Base-by-base conservation (phyloP, 2,113 vertebrate genomes). In the Chunga burmeisteri region DNA sequence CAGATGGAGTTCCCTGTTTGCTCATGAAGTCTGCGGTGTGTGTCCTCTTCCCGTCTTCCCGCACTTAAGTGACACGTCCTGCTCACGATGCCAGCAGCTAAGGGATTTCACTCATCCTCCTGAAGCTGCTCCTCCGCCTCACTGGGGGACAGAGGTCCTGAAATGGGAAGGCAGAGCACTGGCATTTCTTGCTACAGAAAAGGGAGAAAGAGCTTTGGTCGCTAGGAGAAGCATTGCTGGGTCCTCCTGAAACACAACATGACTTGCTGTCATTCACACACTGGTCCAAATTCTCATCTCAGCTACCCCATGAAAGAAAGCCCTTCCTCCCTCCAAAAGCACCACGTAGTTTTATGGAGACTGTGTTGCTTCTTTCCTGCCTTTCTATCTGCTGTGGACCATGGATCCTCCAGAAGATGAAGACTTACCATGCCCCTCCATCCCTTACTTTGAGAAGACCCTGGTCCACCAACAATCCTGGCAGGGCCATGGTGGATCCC, bases 1-100 rank as follows among this genome's bases (percentile, higher is more conserved):
- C 40, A 89, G 83, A 95, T 70, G 83, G 92, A 91, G 77, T 53
- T 86, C 83, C 77, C 6, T 20, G 40, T 44, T 80, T 88, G 49
- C 44, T 83, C 82, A 77, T 92, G 79, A 93, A 58, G 40, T 10
- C 53, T 86, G 85, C 0, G 0, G 34, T 40, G 44, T 59, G 30
- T 68, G 47, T 73, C 82, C 70, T 82, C 34, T 83, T 92, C 66
- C 77, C 10, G 0, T 66, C 74, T 90, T 77, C 62, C 56, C 6
- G 2, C 11, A 10, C 26, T 68, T 46, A 44, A 66, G 46, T 62
- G 84, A 84, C 38, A 66, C 0, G 7, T 91, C 84, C 90, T 84
- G 65, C 13, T 70, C 16, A 3, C 0, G 2, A 10, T 59, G 59
- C 25, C 84, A 89, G 81, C 23, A 56, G 77, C 49, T 30, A 3